Conservation (phyloP, 1,140 invertebrate genomes). For the Lordiphosa mommai region DNA sequence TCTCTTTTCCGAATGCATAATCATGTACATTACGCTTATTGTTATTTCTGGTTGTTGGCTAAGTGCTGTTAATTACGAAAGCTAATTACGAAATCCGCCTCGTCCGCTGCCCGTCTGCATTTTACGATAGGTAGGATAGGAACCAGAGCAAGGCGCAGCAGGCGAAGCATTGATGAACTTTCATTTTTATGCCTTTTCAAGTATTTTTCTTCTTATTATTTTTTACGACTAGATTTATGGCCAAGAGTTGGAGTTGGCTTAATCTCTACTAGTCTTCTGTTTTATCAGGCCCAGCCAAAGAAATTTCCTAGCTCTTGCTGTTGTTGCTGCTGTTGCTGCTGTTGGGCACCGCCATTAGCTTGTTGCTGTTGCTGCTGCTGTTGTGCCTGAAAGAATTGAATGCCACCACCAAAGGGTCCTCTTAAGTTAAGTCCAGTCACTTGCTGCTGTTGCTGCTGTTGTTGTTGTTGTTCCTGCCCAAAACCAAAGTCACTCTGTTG, state of each 20-base stretch:
- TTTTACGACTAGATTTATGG: constrained; percentile 4
- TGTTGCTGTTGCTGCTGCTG: constrained; percentile 3
- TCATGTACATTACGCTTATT: no score
- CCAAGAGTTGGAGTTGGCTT: background rate
- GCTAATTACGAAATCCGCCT: background rate
- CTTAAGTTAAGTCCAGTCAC: background rate
- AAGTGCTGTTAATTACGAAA: background rate
- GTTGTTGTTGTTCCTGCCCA: background rate
- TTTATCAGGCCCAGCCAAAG: background rate
- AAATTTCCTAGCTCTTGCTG: constrained; percentile 9
- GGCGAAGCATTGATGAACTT: background rate
- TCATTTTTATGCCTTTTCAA: background rate
- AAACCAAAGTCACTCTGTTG: background rate
- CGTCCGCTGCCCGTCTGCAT: background rate
- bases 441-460: background rate
- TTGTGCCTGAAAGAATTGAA: constrained; percentile 2
- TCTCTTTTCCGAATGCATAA: no score
- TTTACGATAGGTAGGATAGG: background rate
- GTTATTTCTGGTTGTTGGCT: no score
- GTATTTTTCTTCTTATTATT: background rate
- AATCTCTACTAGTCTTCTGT: background rate
- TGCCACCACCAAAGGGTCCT: background rate
- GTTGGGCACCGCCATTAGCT: constrained; percentile 5
- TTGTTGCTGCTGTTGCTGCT: constrained; percentile 30
- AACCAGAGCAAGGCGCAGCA: background rate